Evolutionary conservation across 1,140 invertebrate species (phyloP), one percentile per base, ranked within the genome.

Genomic region (Scylla paramamosain): DNA sequence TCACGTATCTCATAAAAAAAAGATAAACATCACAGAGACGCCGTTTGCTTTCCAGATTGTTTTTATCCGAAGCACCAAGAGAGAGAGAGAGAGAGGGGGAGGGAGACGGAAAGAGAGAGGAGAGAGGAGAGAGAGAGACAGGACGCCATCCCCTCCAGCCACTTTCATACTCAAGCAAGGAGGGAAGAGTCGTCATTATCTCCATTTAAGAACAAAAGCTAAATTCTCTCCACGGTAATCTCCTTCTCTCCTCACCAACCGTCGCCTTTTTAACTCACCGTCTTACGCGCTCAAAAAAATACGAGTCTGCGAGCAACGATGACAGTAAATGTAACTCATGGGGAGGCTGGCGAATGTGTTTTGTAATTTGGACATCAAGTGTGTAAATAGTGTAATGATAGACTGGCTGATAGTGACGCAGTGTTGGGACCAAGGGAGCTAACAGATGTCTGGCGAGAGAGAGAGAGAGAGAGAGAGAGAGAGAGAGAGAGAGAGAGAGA

Each of bases 331-430:
- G 67, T 77, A 77, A 77, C 20, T 77, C 67, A 77, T n/a, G 67
- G 6, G 20, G 67, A 77, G 16, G 25, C 67, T 25, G 25, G 20
- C 8, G n/a, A 77, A 25, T 77, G 67, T 77, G n/a, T 77, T 25
- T 77, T n/a, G 67, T 77, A 77, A 77, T 77, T 77, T 77, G 67
- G 1, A 20, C 67, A n/a, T n/a, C 16, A 77, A 20, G 12, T n/a
- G 67, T 77, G 67, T 77, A 77, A 77, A 77, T 77, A 77, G 25
- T 77, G 67, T 77, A 77, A 77, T 77, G 67, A 20, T 77, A 77
- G 67, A 77, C 12, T 1, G 67, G 67, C 25, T 77, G 67, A 77
- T 77, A 77, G 67, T 77, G 67, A 77, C 67, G 25, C 67, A 77
- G 20, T 12, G 67, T 20, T 7, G 1, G 25, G 25, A n/a, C 4